Evolutionary conservation across 2,113 vertebrate genomes (phyloP).

Genomic region (Fulmarus glacialis): DNA sequence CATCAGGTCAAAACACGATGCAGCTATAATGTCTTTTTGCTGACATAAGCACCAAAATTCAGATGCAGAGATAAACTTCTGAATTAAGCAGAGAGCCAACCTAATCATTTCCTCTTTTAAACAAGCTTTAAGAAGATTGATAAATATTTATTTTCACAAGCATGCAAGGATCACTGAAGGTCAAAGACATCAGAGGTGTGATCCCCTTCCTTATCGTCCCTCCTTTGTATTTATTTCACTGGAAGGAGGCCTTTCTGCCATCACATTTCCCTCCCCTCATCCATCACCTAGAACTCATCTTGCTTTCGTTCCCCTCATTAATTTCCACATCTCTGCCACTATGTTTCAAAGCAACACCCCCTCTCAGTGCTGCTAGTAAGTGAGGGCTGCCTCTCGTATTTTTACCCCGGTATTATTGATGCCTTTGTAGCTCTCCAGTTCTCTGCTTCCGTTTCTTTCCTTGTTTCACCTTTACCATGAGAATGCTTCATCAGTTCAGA

Average conservation of each 20-base stretch:
- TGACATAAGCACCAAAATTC: conserved; percentile 17
- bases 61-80: conserved; percentile 9
- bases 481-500: background rate
- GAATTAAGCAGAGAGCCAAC: background rate
- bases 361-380: background rate
- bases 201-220: background rate
- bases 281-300: background rate
- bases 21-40: background rate
- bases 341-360: background rate
- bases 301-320: background rate
- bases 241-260: conserved; percentile 9
- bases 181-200: conserved; percentile 62
- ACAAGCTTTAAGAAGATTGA: conserved; percentile 39
- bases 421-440: background rate
- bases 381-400: background rate
- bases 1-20: background rate
- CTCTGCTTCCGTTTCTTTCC: background rate
- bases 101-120: conserved; percentile 46
- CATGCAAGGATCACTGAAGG: conserved; percentile 29
- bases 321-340: background rate
- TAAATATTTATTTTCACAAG: conserved; percentile 63
- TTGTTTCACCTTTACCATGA: background rate
- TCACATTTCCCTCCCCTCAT: conserved; percentile 9
- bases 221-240: conserved; percentile 22
- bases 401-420: background rate